Percentiles rank a stretch among this genome's conserved stretches.
These are phyloP conservation scores for Leucopternis melanops DNA, from an alignment of 2,113 vertebrate species.

Conservation along the genomic window DNA sequence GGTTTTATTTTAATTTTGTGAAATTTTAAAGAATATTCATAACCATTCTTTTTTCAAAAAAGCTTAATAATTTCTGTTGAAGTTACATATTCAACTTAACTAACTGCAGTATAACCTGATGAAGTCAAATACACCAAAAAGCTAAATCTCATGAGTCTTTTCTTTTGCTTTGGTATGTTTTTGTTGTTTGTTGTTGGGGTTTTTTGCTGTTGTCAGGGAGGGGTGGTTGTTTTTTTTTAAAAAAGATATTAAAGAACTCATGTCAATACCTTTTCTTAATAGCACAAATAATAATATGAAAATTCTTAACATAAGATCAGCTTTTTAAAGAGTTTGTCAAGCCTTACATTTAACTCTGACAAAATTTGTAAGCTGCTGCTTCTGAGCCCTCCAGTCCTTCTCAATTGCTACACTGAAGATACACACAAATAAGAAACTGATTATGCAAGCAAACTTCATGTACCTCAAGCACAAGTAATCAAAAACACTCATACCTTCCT, in stretches of 20 bases:
- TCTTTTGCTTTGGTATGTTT: not conserved
- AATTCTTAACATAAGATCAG: not conserved
- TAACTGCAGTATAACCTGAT: not conserved
- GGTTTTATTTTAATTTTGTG: not conserved
- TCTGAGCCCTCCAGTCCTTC: not conserved
- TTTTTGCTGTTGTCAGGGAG: not conserved
- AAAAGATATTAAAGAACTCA: not conserved
- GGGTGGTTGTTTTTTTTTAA: not conserved
- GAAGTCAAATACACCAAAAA: not conserved
- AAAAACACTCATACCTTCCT: not conserved
- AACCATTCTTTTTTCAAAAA: not conserved
- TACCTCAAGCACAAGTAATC: not conserved
- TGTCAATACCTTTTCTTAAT: fast-evolving
- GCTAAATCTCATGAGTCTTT: not conserved
- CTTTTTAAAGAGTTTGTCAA: not conserved
- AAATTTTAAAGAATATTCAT: not conserved
- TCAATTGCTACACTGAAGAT: not conserved
- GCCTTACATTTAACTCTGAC: not conserved
- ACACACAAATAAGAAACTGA: not conserved
- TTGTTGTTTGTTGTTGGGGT: not conserved
- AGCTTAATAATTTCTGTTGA: not conserved
- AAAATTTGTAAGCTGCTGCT: not conserved
- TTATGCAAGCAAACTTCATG: not conserved
- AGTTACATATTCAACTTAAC: not conserved
- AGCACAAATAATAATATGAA: not conserved